These are phyloP conservation scores for Myotis brandtii DNA, from an alignment of 2,113 vertebrate genomes.

Conservation along the genomic window DNA sequence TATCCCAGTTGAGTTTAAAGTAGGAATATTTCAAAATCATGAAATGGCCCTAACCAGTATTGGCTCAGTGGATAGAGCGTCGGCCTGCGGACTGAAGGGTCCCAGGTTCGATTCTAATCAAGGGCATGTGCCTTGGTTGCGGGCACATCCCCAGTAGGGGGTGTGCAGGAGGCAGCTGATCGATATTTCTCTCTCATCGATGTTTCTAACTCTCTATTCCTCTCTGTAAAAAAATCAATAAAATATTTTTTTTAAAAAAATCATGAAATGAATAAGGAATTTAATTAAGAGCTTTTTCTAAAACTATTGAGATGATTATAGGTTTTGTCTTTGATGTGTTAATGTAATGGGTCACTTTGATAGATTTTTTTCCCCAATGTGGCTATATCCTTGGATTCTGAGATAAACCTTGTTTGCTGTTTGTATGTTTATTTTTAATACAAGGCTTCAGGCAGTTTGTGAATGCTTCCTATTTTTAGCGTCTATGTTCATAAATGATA, in stretches of 20 bases:
- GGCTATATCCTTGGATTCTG: not conserved
- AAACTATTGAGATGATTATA: conserved; percentile 1
- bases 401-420: conserved; percentile 12
- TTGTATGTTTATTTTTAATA: conserved; percentile 39
- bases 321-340: conserved; percentile 40
- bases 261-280: conserved; percentile 23
- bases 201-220: too few species aligned
- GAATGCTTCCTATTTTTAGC: conserved; percentile 27
- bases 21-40: conserved; percentile 38
- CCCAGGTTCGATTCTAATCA: too few species aligned
- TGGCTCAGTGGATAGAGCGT: too few species aligned
- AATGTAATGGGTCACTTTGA: conserved; percentile 10
- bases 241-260: not conserved
- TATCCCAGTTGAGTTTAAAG: conserved; percentile 37
- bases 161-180: too few species aligned
- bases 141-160: too few species aligned
- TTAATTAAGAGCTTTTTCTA: conserved; percentile 39
- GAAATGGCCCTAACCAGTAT: not conserved
- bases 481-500: conserved; percentile 17
- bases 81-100: too few species aligned
- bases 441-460: not conserved
- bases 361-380: conserved; percentile 23
- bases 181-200: too few species aligned
- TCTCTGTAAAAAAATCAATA: too few species aligned
- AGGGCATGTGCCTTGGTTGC: too few species aligned